Base-by-base conservation (phyloP, 2,113 vertebrate species). In the Nycticorax nycticorax region DNA sequence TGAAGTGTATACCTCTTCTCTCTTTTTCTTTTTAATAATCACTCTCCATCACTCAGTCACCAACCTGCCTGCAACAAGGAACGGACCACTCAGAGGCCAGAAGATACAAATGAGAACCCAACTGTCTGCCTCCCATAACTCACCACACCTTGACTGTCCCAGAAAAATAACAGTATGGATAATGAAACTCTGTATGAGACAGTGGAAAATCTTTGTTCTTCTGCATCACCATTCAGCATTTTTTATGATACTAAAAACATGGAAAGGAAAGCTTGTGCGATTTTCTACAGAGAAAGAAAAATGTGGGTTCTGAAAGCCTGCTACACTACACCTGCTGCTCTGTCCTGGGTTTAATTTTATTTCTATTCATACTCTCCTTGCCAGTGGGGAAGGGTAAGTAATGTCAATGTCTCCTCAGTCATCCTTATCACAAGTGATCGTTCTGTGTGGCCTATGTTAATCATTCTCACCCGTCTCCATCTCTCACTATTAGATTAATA, bases 401-500 rank as follows among this genome's bases (percentile, higher is more conserved):
- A 94, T 88, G 68, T 53, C 91, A 89, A 52, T 84, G 87, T 90
- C 94, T 94, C 96, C 94, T 96, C 88, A 96, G 95, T 76, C 96
- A 97, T 95, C 87, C 85, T 96, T 94, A 97, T 96, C 92, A 94
- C 87, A 97, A 97, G 96, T 3, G 15, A 97, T 97, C 86, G 7
- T 96, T 96, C 86, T 79, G 35, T 86, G 88, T 97, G 95, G 81
- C 79, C 87, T 95, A 8, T 93, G 93, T 96, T 97, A 97, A 98
- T 97, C 97, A 97, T 94, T 93, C 76, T 88, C 69, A 96, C 87
- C 69, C 17, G 0, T 87, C 91, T 96, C 77, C 78, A 55, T 94
- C 93, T 96, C 92, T 96, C 81, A 55, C 82, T 74, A 91, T 96
- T 97, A 98, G 97, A 98, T 98, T 98, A 98, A 98, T 98, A 96